phyloP scores from a whole-genome alignment of 2,797 vertebrate genomes.

The Propithecus deckenii region DNA sequence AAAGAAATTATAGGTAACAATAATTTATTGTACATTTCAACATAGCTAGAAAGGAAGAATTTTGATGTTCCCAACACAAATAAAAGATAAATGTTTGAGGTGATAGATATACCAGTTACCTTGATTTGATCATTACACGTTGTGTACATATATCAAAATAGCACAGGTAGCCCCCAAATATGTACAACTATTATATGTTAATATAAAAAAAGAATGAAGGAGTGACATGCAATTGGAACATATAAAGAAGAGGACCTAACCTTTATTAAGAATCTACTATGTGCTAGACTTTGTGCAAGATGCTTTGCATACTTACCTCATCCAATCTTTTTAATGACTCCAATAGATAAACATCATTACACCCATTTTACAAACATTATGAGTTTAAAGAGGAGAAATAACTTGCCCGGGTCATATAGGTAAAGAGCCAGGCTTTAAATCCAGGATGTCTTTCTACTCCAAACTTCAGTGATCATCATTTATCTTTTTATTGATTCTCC shows the following conservation, averaged over 20 bases:
- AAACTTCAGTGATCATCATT: background rate
- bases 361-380: background rate
- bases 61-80: background rate
- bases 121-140: background rate
- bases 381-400: background rate
- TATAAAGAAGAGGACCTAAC: background rate
- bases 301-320: background rate
- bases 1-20: background rate
- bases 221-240: background rate
- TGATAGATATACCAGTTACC: background rate
- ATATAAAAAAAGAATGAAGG: background rate
- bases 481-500: background rate
- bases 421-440: background rate
- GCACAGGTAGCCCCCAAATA: background rate
- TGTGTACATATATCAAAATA: background rate
- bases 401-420: background rate
- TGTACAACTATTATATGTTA: background rate
- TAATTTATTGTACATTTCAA: background rate
- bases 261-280: background rate
- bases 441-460: background rate
- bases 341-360: background rate
- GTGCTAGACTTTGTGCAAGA: background rate
- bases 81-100: background rate
- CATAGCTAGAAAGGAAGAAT: background rate
- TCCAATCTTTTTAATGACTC: background rate